Percentiles rank a stretch among this genome's conserved stretches.
phyloP scores from a whole-genome alignment of 2,113 vertebrate species.

The Uria aalge region DNA sequence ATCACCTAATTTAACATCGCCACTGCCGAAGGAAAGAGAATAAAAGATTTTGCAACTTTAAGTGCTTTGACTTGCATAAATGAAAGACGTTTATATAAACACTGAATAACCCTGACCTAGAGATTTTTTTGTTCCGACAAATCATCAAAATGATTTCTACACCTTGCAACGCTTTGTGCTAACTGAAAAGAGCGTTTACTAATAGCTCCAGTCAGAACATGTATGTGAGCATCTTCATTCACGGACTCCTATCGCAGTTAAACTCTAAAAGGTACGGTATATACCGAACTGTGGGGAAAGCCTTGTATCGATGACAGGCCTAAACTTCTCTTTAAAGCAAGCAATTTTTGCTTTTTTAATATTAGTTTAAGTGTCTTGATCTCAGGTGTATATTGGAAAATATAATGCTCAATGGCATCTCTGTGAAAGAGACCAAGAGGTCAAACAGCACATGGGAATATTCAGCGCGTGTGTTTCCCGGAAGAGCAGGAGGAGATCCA shows the following conservation, averaged over 20 bases:
- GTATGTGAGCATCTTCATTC: rapidly evolving
- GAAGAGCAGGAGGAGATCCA: rapidly evolving
- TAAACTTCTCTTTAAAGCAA: background rate
- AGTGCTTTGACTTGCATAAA: background rate
- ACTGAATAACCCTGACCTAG: background rate
- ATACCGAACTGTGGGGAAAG: rapidly evolving
- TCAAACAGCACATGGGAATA: background rate
- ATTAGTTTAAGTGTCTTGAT: background rate
- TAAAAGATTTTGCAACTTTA: background rate
- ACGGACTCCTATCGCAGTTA: rapidly evolving
- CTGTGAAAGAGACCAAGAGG: background rate
- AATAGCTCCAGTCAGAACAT: rapidly evolving
- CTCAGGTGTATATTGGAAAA: background rate
- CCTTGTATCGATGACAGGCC: background rate
- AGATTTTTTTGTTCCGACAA: background rate
- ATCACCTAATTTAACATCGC: background rate
- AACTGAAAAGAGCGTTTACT: background rate
- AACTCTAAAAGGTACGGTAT: rapidly evolving
- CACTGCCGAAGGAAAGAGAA: background rate
- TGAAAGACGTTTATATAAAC: background rate
- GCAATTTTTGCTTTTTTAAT: background rate
- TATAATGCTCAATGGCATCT: rapidly evolving
- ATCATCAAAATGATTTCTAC: background rate
- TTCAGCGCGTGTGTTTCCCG: rapidly evolving
- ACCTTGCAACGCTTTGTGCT: background rate